Evolutionary conservation across 2,113 vertebrate genomes (phyloP), one percentile per base, ranked within the genome.

Genomic region (Erpornis zantholeuca): DNA sequence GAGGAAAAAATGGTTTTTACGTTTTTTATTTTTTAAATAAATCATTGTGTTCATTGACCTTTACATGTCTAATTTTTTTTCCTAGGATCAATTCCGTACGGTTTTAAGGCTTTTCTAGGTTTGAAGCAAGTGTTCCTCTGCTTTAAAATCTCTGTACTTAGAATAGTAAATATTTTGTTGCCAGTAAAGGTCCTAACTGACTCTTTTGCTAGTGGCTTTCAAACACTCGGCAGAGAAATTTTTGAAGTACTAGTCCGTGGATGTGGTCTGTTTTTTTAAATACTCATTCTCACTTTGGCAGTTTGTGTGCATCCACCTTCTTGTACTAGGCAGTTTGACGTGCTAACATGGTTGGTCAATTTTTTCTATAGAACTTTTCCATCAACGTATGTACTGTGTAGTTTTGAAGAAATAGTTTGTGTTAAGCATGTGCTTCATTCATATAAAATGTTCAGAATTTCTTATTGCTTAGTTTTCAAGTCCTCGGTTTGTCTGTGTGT

Each of bases 11-110:
- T 97, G 96, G 98, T 98, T 98, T 98, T 98, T 98, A 98, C 97
- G 94, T 98, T 98, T 98, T 98, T 98, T 98, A 98, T 98, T 98
- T 98, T 98, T 98, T 97, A 97, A 98, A 98, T 98, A 98, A 98
- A 98, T 98, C 98, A 98, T 98, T 98, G 98, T 98, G 98, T 98
- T 98, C 97, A 97, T 97, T 98, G 98, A 98, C 97, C 96, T 96
- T 97, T 97, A 98, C 57, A 98, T 73, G 98, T 98, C 98, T 98
- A 98, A 97, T 97, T 98, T 98, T 97, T 97, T 98, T 98, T 98
- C 82, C 97, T 98, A 98, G 98, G 97, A 97, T 96, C 94, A 91
- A 97, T 97, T 97, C 96, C 95, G 82, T 97, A 96, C 95, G 96
- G 91, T 97, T 92, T 97, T 90, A 97, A 95, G 88, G 95, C 95